Evolutionary conservation across 2,888 invertebrate genomes (phyloP).

Genomic region (Xanthia icteritia): DNA sequence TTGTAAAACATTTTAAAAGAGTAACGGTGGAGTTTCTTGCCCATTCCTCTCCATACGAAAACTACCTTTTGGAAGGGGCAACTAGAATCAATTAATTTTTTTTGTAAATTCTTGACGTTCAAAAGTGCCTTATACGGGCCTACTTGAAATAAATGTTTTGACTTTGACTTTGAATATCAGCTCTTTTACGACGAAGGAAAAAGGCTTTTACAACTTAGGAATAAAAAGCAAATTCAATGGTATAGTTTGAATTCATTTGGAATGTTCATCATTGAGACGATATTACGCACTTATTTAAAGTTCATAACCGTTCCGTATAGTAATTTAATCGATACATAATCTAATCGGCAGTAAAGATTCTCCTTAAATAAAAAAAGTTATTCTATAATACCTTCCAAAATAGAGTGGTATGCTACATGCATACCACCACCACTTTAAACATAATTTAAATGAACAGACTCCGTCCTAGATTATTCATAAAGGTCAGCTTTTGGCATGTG

Average conservation of each 20-base stretch:
- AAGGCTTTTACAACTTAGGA: neutral
- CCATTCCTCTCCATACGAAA: too few relatives aligned
- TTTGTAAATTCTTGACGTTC: too few relatives aligned
- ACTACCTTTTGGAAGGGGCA: too few relatives aligned
- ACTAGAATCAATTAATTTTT: too few relatives aligned
- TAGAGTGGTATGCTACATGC: neutral
- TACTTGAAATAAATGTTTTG: too few relatives aligned
- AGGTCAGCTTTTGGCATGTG: neutral
- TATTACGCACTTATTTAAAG: neutral
- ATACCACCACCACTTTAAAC: too few relatives aligned
- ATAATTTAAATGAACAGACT: neutral
- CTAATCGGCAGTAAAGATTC: neutral
- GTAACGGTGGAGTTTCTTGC: too few relatives aligned
- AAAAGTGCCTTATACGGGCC: too few relatives aligned
- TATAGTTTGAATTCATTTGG: neutral
- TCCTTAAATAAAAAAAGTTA: neutral
- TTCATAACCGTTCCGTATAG: neutral
- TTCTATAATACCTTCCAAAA: neutral
- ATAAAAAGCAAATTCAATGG: neutral
- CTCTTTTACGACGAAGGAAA: neutral
- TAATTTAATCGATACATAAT: conserved; percentile 8
- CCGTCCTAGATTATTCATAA: conserved; percentile 23
- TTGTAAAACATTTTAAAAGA: too few relatives aligned
- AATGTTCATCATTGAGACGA: neutral
- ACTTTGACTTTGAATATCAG: too few relatives aligned